Base-by-base conservation (phyloP, 1,140 invertebrate genomes). In the Stenopsyche tienmushanensis region DNA sequence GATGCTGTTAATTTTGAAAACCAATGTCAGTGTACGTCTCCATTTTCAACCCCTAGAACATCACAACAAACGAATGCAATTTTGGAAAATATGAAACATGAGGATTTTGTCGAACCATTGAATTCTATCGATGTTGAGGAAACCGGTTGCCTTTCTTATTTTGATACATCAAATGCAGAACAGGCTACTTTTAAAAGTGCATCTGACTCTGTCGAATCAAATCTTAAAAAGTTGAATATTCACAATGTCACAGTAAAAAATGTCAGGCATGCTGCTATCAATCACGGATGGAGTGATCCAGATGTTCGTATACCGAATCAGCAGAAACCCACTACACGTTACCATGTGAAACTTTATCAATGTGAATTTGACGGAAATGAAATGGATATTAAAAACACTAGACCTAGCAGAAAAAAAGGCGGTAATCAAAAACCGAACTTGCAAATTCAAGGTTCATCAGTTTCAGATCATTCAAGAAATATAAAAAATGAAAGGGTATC, bases 11-110 rank as follows among this genome's bases (percentile, higher is more conserved):
- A 83, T 39, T 89, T 84, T 69, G 88, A 88, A 74, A 81, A 84
- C 53, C 86, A 89, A 67, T 90, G 87, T 74, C 82, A 85, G 57
- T 89, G 87, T 74, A 86, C 85, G 0, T 90, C 88, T 1, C 87
- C 88, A 0, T 89, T 89, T 72, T 89, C 87, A 1, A 88, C 86
- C 0, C 87, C 86, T 1, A 74, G 86, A 42, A 84, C 85, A 10
- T 84, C 84, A 5, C 81, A 81, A 54, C 81, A 83, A 42, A 78
- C 81, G 13, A 83, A 79, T 52, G 73, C 78, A 5, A 82, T 79
- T 17, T 83, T 81, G 1, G 81, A 83, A 67, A 83, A 79, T 64
- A 71, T 76, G 54, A 76, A n/a, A n/a, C n/a, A n/a, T n/a, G n/a
- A n/a, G n/a, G n/a, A n/a, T n/a, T n/a, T n/a, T n/a, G n/a, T n/a